A percentile compares a stretch with the other conserved stretches of the same genome.
These are phyloP conservation scores for Heterohyrax brucei DNA, from an alignment of 2,797 vertebrate species.

Conservation along the genomic window DNA sequence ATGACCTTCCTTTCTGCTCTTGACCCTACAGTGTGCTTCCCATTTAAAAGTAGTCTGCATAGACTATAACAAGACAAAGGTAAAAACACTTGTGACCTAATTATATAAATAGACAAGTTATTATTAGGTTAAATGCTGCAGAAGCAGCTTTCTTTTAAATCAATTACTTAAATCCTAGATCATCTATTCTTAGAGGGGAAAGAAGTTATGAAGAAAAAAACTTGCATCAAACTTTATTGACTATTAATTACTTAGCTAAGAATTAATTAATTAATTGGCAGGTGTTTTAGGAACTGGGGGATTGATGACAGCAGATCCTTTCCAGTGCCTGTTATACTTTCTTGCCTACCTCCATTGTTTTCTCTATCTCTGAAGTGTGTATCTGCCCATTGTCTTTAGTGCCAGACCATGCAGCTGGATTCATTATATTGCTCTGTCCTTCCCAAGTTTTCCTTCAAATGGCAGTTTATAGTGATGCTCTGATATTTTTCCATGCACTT, in stretches of 20 bases:
- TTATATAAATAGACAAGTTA: constrained; percentile 38
- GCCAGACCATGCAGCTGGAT: not conserved
- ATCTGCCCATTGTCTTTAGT: not conserved
- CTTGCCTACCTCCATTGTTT: not conserved
- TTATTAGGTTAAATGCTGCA: constrained; percentile 41
- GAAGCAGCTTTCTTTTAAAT: constrained; percentile 24
- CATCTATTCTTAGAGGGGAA: constrained; percentile 24
- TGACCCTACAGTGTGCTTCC: not conserved
- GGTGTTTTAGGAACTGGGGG: not conserved
- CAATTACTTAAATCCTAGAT: not conserved
- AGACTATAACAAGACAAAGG: not conserved
- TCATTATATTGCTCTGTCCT: not conserved
- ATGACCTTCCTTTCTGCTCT: not conserved
- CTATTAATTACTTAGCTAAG: not conserved
- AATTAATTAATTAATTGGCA: not conserved
- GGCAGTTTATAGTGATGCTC: not conserved
- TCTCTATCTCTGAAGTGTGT: not conserved
- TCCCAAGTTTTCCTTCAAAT: not conserved
- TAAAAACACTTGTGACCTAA: not conserved
- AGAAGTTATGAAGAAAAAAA: constrained; percentile 24
- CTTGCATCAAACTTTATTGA: not conserved
- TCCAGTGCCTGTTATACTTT: not conserved
- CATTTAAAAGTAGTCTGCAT: no score
- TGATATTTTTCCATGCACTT: not conserved
- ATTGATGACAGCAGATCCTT: not conserved